Evolutionary conservation across 2,797 vertebrate genomes (phyloP).

Genomic region (Gymnocypris eckloni): DNA sequence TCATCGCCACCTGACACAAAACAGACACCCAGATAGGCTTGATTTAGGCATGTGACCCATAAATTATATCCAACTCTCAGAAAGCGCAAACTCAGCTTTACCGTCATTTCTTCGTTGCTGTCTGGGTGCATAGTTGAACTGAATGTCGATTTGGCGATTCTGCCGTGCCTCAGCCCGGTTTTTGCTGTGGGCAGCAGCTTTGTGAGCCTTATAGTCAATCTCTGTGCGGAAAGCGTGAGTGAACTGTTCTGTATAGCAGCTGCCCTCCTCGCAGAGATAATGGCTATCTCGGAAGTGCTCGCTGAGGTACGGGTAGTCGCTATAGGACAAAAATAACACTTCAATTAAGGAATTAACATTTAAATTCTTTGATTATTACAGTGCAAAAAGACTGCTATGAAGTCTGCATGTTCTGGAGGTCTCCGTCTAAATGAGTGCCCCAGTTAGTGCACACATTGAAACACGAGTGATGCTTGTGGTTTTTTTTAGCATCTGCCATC

Average conservation of each 20-base stretch:
- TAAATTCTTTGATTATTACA: neutral
- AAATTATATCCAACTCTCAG: neutral
- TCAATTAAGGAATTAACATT: neutral
- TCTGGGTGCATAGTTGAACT: constrained; percentile 87
- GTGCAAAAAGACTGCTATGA: neutral
- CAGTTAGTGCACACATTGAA: neutral
- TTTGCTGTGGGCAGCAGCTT: constrained; percentile 93
- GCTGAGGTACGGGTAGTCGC: constrained; percentile 91
- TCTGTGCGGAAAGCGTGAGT: constrained; percentile 96
- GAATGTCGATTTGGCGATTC: constrained; percentile 96
- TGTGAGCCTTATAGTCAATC: constrained; percentile 98
- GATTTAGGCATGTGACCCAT: neutral
- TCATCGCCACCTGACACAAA: constrained; percentile 85
- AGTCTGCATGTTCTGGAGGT: neutral
- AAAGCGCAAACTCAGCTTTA: constrained; percentile 61
- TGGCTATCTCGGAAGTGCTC: constrained; percentile 97
- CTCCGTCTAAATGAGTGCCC: neutral
- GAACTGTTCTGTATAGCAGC: constrained; percentile 92
- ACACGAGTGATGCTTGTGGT: neutral
- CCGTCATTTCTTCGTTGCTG: constrained; percentile 88
- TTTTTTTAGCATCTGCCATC: neutral
- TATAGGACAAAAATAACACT: constrained; percentile 63
- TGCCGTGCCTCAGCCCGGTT: constrained; percentile 94
- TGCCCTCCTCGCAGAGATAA: constrained; percentile 95
- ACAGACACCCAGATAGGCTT: constrained; percentile 4